These are phyloP conservation scores for Stichodactyla helianthus DNA, from an alignment of 64 coral and sea anemone species.

Conservation along the genomic window DNA sequence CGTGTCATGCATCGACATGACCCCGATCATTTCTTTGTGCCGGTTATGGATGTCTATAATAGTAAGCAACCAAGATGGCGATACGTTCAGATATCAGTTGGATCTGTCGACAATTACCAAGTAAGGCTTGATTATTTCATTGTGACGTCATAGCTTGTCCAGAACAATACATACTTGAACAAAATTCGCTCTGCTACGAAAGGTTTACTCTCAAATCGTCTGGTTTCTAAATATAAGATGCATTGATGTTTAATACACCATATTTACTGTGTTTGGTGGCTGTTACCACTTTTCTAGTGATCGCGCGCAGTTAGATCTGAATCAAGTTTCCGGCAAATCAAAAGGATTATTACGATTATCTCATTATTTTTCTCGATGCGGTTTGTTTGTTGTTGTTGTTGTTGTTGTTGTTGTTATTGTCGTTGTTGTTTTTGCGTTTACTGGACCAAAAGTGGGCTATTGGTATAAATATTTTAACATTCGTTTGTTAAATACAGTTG, in stretches of 20 bases:
- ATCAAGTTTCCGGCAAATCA: no score
- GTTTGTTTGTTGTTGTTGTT: no score
- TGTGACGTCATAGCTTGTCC: not conserved
- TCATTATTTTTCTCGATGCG: no score
- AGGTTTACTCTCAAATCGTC: no score
- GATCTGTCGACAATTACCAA: slow-evolving; percentile 2
- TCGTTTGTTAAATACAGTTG: not conserved
- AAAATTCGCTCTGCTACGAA: no score
- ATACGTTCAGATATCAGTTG: slow-evolving; percentile 17
- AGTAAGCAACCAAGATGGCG: not conserved
- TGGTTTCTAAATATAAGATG: no score
- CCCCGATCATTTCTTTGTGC: not conserved
- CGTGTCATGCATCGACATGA: not conserved
- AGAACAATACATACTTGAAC: not conserved
- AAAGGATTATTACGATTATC: no score
- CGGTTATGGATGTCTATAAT: not conserved
- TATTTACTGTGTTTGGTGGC: no score
- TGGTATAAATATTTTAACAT: not conserved
- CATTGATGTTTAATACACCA: no score
- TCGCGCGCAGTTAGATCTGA: no score
- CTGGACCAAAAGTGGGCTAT: not conserved
- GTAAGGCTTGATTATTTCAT: not conserved
- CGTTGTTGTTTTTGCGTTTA: not conserved
- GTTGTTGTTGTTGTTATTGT: no score
- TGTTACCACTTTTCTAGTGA: no score